phyloP scores from a whole-genome alignment of 2,797 vertebrate species.

The Phyllotis vaccarum region DNA sequence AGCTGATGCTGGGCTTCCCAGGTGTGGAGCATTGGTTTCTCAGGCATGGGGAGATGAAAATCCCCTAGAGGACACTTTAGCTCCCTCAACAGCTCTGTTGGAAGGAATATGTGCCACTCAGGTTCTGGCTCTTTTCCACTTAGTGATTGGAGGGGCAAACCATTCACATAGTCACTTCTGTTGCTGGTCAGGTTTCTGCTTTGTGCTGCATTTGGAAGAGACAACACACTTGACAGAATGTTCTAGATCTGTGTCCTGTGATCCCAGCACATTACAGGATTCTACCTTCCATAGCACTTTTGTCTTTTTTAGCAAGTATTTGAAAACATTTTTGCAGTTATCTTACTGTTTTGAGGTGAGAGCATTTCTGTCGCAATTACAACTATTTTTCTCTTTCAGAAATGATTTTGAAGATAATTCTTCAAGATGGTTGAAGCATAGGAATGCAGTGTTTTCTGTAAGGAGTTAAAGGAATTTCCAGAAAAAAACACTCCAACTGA shows the following conservation, averaged over 20 bases:
- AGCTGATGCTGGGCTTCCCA: conserved; percentile 80
- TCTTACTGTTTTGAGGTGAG: background rate
- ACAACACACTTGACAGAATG: background rate
- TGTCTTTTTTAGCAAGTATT: conserved; percentile 67
- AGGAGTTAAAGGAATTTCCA: background rate
- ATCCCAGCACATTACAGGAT: background rate
- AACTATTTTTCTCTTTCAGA: background rate
- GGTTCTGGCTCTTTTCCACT: background rate
- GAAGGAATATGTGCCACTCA: conserved; percentile 67
- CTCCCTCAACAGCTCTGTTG: conserved; percentile 77
- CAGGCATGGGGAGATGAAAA: conserved; percentile 75
- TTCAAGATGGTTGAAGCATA: conserved; percentile 59
- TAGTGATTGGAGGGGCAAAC: accelerated
- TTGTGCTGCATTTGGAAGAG: background rate
- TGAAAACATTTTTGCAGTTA: conserved; percentile 80
- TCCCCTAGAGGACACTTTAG: conserved; percentile 74
- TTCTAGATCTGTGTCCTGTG: background rate
- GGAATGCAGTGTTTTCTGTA: background rate
- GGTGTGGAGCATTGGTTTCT: conserved; percentile 63
- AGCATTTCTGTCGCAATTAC: conserved; percentile 44
- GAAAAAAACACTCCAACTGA: background rate
- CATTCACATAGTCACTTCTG: accelerated
- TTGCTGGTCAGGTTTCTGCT: background rate
- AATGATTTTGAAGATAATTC: conserved; percentile 63
- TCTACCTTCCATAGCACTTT: background rate